Evolutionary conservation across 2,888 invertebrate genomes (phyloP).

Genomic region (Hololepta plana): DNA sequence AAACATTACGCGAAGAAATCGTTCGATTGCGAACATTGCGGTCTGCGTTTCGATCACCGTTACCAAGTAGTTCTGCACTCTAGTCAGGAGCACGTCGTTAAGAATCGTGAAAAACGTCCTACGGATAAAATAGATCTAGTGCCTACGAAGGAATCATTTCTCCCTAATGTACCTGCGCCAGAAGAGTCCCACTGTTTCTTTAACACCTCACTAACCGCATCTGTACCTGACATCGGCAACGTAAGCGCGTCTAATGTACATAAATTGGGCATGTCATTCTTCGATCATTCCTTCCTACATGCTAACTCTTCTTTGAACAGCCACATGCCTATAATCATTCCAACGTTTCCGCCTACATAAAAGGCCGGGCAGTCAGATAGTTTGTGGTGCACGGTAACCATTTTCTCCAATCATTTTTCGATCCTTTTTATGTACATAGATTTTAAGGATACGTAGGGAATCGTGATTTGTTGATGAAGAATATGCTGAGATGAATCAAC

Average conservation of each 20-base stretch:
- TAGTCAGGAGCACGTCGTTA: conserved; percentile 24
- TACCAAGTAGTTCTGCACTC: conserved; percentile 32
- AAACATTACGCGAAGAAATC: conserved; percentile 25
- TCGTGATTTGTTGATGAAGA: no score
- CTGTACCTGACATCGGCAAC: conserved; percentile 22
- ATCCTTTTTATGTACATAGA: no score
- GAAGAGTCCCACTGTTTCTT: conserved; percentile 20
- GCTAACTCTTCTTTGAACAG: conserved; percentile 22
- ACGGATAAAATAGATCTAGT: conserved; percentile 17
- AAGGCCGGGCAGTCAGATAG: not conserved
- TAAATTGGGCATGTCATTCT: conserved; percentile 27
- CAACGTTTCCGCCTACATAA: conserved; percentile 26
- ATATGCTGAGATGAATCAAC: no score
- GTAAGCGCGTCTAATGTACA: conserved; percentile 22
- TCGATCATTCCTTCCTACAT: conserved; percentile 26
- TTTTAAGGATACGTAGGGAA: no score
- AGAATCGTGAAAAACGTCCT: conserved; percentile 11
- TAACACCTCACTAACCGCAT: conserved; percentile 14
- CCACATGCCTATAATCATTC: conserved; percentile 28
- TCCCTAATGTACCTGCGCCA: conserved; percentile 18
- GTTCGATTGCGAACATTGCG: conserved; percentile 31
- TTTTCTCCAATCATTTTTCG: no score
- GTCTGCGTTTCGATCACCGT: conserved; percentile 26
- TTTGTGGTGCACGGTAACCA: no score
- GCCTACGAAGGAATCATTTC: conserved; percentile 20